Evolutionary conservation across 1,140 invertebrate genomes (phyloP).

Genomic region (Cephus cinctus): DNA sequence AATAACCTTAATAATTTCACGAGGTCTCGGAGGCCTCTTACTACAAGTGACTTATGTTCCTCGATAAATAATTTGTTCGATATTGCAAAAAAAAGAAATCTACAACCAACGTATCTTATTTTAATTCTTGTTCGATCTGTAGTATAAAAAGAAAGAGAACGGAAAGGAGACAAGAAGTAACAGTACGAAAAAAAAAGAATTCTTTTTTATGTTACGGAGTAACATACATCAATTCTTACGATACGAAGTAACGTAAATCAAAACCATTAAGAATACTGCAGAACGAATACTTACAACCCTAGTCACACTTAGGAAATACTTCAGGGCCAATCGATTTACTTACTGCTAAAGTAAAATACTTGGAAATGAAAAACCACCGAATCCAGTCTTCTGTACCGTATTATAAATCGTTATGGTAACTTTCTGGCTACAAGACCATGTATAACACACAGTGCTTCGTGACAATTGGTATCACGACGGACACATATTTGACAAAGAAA

Average conservation of each 20-base stretch:
- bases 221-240: conserved; percentile 2
- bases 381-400: conserved; percentile 2
- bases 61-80: too few species aligned
- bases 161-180: conserved; percentile 16
- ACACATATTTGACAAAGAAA: conserved; percentile 1
- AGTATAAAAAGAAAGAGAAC: conserved; percentile 16
- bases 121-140: conserved; percentile 5
- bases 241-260: conserved; percentile 1
- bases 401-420: conserved; percentile 14
- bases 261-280: conserved; percentile 7
- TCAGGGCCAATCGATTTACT: too few species aligned
- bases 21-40: too few species aligned
- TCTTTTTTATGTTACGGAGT: conserved; percentile 3
- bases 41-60: too few species aligned
- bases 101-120: background rate
- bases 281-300: conserved; percentile 12
- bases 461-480: conserved; percentile 11
- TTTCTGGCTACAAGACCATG: conserved; percentile 1
- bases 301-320: too few species aligned
- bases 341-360: conserved; percentile 17
- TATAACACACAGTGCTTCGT: background rate
- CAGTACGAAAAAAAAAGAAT: conserved; percentile 4
- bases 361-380: conserved; percentile 14
- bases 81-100: background rate
- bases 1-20: background rate